Evolutionary conservation across 2,113 vertebrate genomes (phyloP), one percentile per base, ranked within the genome.

Genomic region (Leptodactylus fuscus): DNA sequence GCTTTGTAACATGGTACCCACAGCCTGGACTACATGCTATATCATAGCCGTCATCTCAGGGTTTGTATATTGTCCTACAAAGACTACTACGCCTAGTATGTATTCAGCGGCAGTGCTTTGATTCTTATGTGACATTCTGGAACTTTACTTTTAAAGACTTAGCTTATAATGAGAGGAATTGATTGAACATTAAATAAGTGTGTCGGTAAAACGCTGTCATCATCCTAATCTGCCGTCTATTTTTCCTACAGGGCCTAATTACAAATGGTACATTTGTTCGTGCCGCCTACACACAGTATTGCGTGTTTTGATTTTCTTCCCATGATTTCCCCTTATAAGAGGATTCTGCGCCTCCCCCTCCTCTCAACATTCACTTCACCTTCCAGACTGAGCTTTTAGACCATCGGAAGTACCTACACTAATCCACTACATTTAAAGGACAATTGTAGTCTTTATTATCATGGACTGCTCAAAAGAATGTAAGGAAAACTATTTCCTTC

Each of bases 241-340:
- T 70, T 81, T 58, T 44, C 73, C 32, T 69, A 62, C 46, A 83
- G 38, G 55, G 24, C 27, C 20, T 44, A 81, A 71, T 81, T 81
- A 73, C 38, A 53, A 51, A 69, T 62, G 34, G 29, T 86, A 71
- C 84, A 81, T 71, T 55, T 53, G 60, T 70, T 70, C 22, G 11
- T n/a, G 29, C 46, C 65, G 32, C 81, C 81, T 67, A 82, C 62
- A 82, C 80, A 51, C 80, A 34, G 62, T 49, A 65, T 44, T 70
- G 81, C 27, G 22, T 38, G 81, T 51, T 70, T 70, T 81, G 44
- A 70, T 51, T 49, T 48, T 69, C 65, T 67, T 69, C 44, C 24
- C 48, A 51, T 70, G 62, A 65, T 34, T 67, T 32, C 51, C n/a
- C n/a, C 24, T 70, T 51, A 11, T 38, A 58, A 75, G 51, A 60